phyloP scores from a whole-genome alignment of 2,888 invertebrate species.

The Bibio marci region DNA sequence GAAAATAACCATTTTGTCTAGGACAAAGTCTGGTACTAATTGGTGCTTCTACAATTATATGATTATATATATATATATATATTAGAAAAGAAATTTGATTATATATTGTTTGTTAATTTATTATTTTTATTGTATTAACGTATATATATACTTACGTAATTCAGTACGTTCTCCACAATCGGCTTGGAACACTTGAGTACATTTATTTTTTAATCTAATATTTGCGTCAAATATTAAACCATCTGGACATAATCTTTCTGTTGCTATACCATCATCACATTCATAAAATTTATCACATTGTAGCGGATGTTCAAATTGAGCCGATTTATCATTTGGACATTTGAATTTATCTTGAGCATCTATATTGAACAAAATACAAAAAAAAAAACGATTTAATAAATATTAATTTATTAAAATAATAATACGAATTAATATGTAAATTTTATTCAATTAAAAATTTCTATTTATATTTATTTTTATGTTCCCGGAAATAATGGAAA shows the following conservation, averaged over 20 bases:
- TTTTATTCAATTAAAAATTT: no score
- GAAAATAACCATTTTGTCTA: constrained; percentile 77
- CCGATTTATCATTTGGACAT: constrained; percentile 60
- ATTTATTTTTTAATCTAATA: constrained; percentile 76
- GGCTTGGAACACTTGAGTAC: constrained; percentile 83
- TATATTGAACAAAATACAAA: constrained; percentile 9
- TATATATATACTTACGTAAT: constrained; percentile 51
- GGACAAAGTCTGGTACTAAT: constrained; percentile 56
- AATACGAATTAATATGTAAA: constrained; percentile 1
- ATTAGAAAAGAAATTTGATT: not conserved
- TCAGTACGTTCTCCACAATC: constrained; percentile 79
- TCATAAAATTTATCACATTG: constrained; percentile 82
- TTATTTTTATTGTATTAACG: not conserved
- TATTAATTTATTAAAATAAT: not conserved
- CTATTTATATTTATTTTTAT: no score
- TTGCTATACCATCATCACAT: constrained; percentile 54
- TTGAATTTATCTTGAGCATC: constrained; percentile 36
- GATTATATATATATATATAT: not conserved
- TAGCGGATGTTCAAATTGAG: constrained; percentile 58
- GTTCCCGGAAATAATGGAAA: no score
- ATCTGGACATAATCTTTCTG: constrained; percentile 67
- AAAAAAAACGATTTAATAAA: constrained; percentile 1
- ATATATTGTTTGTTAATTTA: not conserved
- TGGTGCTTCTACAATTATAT: constrained; percentile 45
- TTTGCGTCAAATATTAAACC: constrained; percentile 75